Base-by-base conservation (phyloP, 2,888 invertebrate genomes). In the Bembecia ichneumoniformis region DNA sequence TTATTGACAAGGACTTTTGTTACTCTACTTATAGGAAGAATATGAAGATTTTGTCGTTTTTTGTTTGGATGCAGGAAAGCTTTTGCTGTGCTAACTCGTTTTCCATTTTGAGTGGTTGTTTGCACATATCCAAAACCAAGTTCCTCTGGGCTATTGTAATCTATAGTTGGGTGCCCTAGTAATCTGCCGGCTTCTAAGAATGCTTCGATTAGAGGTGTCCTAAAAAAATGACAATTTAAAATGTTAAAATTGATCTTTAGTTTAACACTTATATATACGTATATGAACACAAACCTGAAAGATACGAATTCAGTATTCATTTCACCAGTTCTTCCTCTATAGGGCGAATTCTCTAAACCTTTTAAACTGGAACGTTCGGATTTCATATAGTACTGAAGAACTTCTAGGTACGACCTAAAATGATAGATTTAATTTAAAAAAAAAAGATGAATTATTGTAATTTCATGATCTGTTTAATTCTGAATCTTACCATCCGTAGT, bases 121-220 rank as follows among this genome's bases (percentile, higher is more conserved):
- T 92, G 93, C 3, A 90, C 68, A 50, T 87, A 89, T 20, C 90
- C 89, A 55, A 92, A 91, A 7, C 92, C 93, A 0, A 80, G 65
- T 51, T 64, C 53, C 35, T 78, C 74, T 10, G 86, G 81, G 1
- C 90, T 90, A 64, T 94, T 93, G 65, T 93, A 92, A 68, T 94
- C 93, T 3, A 89, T 82, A 48, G 90, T 83, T 0, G 90, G 88
- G 47, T 90, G 84, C 0, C 93, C 94, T 51, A 90, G 71, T 65
- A 92, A 88, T 52, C 82, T 69, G 2, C 91, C 91, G 0, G 91
- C 90, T 55, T 90, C 77, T 1, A 94, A 74, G 60, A 94, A 91
- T 1, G 91, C 90, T 11, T 88, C 83, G 0, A 91, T 87, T 1
- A 93, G 75, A 51, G 88, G 73, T 14, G 82, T 74, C 48, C 81